phyloP scores from a whole-genome alignment of 2,113 vertebrate species.

The Archocentrus centrarchus region DNA sequence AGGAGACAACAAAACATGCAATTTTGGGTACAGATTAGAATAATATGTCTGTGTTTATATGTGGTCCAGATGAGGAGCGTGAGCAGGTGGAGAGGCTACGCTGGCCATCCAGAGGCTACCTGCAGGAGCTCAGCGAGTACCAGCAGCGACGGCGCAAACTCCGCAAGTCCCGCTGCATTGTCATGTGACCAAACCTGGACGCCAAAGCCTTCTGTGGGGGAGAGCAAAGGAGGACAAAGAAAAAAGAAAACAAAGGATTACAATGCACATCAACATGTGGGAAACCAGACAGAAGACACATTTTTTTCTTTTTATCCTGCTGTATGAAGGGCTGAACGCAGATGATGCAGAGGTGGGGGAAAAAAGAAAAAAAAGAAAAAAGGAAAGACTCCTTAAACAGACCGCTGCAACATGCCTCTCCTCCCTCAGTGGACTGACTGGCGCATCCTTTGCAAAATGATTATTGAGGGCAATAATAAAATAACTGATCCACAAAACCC shows the following conservation, averaged over 20 bases:
- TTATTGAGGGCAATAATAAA: constrained; percentile 43
- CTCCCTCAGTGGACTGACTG: not conserved
- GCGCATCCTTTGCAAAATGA: constrained; percentile 34
- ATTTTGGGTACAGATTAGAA: not conserved
- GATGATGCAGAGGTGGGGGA: not conserved
- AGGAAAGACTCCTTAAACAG: constrained; percentile 2
- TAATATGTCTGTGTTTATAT: not conserved
- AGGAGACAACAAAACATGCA: not conserved
- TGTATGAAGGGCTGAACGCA: constrained; percentile 14
- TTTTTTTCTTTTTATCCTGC: constrained; percentile 19
- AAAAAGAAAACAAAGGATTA: not conserved
- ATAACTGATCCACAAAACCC: constrained; percentile 35
- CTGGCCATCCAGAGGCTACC: constrained; percentile 93
- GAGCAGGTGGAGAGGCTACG: constrained; percentile 92
- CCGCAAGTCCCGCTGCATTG: constrained; percentile 88
- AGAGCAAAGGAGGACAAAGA: not conserved
- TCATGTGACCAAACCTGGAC: constrained; percentile 85
- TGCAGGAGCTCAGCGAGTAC: constrained; percentile 96
- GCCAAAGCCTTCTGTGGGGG: constrained; percentile 25
- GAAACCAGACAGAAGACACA: not conserved
- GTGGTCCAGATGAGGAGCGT: constrained; percentile 89
- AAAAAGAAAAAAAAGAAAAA: not conserved
- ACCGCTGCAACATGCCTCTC: not conserved
- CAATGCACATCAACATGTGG: constrained; percentile 1
- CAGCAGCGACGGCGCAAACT: constrained; percentile 91